Percentiles rank a stretch among this genome's conserved stretches.
These are phyloP conservation scores for Acyrthosiphon pisum DNA, from an alignment of 1,140 invertebrate genomes.

Conservation along the genomic window DNA sequence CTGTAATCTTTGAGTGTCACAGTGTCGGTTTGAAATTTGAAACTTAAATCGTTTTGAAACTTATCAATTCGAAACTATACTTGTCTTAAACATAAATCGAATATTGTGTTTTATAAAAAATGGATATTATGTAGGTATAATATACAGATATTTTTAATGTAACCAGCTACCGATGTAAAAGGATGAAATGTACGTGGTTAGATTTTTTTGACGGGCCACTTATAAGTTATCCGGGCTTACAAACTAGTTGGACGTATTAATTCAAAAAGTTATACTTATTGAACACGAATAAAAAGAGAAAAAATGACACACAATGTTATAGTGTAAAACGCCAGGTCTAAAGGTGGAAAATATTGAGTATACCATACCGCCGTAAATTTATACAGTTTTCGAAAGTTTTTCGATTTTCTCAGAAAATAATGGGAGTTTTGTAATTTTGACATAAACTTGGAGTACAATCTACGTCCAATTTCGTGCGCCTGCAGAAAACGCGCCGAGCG, in stretches of 20 bases:
- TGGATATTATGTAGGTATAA: too few relatives aligned
- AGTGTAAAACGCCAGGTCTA: neutral
- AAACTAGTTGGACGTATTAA: neutral
- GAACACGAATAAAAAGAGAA: neutral
- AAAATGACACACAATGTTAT: neutral
- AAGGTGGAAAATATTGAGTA: neutral
- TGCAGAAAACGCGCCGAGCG: neutral
- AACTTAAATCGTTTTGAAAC: too few relatives aligned
- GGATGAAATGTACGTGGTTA: too few relatives aligned
- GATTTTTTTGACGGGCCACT: neutral
- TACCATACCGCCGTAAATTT: neutral
- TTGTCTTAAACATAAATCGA: too few relatives aligned
- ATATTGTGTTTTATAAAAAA: too few relatives aligned
- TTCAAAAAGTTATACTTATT: neutral
- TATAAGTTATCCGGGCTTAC: too few relatives aligned
- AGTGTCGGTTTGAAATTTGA: too few relatives aligned
- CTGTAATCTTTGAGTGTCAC: too few relatives aligned
- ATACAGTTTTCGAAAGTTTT: neutral
- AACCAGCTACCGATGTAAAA: too few relatives aligned
- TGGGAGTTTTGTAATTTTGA: conserved; percentile 17
- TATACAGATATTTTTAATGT: too few relatives aligned
- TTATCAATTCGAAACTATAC: too few relatives aligned
- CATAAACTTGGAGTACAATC: neutral
- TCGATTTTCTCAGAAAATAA: conserved; percentile 2
- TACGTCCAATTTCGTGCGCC: neutral